phyloP scores from a whole-genome alignment of 2,888 invertebrate genomes.

The Parnassius orleans region DNA sequence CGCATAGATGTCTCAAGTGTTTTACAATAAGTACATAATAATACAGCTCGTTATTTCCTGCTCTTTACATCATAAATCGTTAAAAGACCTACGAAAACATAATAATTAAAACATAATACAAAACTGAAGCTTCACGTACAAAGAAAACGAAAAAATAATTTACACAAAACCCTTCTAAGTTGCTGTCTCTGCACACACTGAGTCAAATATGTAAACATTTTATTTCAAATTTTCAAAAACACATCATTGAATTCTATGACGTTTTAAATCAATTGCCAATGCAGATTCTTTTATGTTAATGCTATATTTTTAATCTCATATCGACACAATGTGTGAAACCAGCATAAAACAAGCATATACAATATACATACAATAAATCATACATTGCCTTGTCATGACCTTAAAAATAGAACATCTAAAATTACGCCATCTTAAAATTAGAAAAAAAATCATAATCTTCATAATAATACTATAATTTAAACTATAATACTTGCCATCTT shows the following conservation, averaged over 20 bases:
- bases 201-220: slow-evolving; percentile 10
- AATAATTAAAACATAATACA: slow-evolving; percentile 43
- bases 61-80: slow-evolving; percentile 39
- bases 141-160: slow-evolving; percentile 48
- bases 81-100: slow-evolving; percentile 44
- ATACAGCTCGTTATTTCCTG: slow-evolving; percentile 40
- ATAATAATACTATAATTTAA: slow-evolving; percentile 63
- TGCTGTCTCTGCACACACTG: slow-evolving; percentile 20
- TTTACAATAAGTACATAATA: slow-evolving; percentile 43
- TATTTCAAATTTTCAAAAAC: slow-evolving; percentile 9
- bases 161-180: slow-evolving; percentile 55
- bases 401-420: slow-evolving; percentile 71
- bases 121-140: slow-evolving; percentile 63
- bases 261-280: too few species aligned
- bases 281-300: too few species aligned
- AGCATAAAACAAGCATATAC: slow-evolving; percentile 54
- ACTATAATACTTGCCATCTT: slow-evolving; percentile 63
- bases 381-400: slow-evolving; percentile 75
- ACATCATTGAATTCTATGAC: too few species aligned
- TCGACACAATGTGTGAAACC: slow-evolving; percentile 9
- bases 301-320: background rate
- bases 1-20: slow-evolving; percentile 31
- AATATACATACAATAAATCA: slow-evolving; percentile 41
- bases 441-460: slow-evolving; percentile 52
- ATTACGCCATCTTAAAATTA: slow-evolving; percentile 76